These are phyloP conservation scores for Falco berigora DNA, from an alignment of 2,797 vertebrate species.

Conservation along the genomic window DNA sequence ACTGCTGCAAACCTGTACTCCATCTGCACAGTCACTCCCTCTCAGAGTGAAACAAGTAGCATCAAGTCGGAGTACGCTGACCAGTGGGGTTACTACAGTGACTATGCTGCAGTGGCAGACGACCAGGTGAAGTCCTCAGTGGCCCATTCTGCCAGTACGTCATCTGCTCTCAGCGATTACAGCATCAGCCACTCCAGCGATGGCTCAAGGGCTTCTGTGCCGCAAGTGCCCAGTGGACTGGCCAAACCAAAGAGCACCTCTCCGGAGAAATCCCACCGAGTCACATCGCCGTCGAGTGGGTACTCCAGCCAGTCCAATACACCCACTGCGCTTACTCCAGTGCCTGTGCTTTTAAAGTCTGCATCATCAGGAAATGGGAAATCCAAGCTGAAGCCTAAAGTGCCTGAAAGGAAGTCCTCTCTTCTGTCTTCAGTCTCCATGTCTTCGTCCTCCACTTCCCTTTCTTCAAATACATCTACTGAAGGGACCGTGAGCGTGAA, in stretches of 20 bases:
- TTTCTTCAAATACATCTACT: constrained; percentile 92
- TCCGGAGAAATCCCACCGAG: constrained; percentile 87
- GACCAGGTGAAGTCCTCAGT: constrained; percentile 75
- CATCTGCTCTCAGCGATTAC: constrained; percentile 58
- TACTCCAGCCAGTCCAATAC: constrained; percentile 99
- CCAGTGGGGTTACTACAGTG: constrained; percentile 90
- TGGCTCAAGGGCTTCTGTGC: constrained; percentile 55
- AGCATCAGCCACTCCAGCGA: constrained; percentile 68
- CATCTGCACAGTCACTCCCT: constrained; percentile 85
- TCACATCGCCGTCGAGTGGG: constrained; percentile 95
- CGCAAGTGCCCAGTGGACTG: constrained; percentile 61
- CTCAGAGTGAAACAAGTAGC: constrained; percentile 94
- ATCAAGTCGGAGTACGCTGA: constrained; percentile 91
- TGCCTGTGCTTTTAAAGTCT: constrained; percentile 84
- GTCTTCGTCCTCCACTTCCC: constrained; percentile 94
- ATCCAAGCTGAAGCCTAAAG: constrained; percentile 84
- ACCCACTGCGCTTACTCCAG: constrained; percentile 91
- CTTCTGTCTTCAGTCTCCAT: constrained; percentile 90
- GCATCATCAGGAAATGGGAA: constrained; percentile 83
- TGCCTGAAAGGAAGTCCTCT: constrained; percentile 96
- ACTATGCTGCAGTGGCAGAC: constrained; percentile 76
- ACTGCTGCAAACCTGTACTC: constrained; percentile 82
- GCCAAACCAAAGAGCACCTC: constrained; percentile 81
- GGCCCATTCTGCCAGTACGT: constrained; percentile 24
- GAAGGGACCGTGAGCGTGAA: constrained; percentile 72